Evolutionary conservation across 2,113 vertebrate genomes (phyloP).

Genomic region (Oostethus manadensis): DNA sequence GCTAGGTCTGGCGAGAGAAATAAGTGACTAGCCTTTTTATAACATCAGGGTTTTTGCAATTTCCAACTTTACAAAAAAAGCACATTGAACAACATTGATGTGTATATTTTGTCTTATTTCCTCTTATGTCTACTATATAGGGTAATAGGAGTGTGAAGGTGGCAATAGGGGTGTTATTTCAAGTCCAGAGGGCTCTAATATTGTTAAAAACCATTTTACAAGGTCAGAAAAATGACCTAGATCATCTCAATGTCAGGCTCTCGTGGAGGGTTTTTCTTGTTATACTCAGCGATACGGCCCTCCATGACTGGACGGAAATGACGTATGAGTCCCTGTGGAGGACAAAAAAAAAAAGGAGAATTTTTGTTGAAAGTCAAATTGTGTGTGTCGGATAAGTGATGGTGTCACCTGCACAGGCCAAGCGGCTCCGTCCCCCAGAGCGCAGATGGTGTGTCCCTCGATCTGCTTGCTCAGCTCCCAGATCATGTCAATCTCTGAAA

Average conservation of each 20-base stretch:
- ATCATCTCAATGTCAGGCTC: conserved; percentile 38
- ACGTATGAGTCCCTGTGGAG: conserved; percentile 71
- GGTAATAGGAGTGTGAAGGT: no score
- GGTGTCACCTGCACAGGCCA: conserved; percentile 90
- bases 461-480: conserved; percentile 99
- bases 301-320: conserved; percentile 76
- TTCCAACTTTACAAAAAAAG: no score
- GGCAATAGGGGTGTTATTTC: no score
- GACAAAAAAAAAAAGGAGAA: neutral
- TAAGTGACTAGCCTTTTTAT: no score
- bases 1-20: no score
- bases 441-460: conserved; percentile 95
- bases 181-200: no score
- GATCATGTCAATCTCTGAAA: conserved; percentile 86
- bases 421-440: conserved; percentile 88
- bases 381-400: conserved; percentile 39
- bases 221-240: conserved; percentile 16
- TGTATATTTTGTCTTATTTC: no score
- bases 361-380: conserved; percentile 6
- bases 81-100: no score
- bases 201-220: no score
- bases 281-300: conserved; percentile 63
- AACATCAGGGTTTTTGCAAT: no score
- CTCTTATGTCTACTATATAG: no score
- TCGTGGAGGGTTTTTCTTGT: conserved; percentile 47